phyloP scores from a whole-genome alignment of 2,888 invertebrate genomes.

The Dexiosoma caninum region DNA sequence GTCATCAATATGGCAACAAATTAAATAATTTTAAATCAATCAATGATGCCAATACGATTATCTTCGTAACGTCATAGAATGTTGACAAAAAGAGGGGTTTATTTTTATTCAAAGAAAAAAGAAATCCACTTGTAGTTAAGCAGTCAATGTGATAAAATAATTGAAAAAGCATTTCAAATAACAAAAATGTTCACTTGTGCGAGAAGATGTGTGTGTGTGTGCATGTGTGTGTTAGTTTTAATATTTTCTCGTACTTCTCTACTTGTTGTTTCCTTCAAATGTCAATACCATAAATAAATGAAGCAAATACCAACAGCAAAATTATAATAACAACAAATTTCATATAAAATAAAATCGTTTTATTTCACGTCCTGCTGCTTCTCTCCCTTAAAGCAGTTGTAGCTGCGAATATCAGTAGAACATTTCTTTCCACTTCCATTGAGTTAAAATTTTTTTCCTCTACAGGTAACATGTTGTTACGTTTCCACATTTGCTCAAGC shows the following conservation, averaged over 20 bases:
- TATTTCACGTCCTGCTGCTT: not conserved
- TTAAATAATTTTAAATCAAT: constrained; percentile 58
- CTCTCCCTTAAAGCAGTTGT: not conserved
- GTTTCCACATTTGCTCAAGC: constrained; percentile 28
- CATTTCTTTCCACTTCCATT: constrained; percentile 50
- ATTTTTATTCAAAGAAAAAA: not conserved
- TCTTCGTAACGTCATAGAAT: not conserved
- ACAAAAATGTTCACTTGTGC: constrained; percentile 27
- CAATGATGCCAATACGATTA: constrained; percentile 41
- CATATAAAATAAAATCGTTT: constrained; percentile 20
- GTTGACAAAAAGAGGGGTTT: not conserved
- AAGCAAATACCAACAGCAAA: not conserved
- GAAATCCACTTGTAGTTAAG: not conserved
- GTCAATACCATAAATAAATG: constrained; percentile 61
- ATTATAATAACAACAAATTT: constrained; percentile 36
- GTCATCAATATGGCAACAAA: constrained; percentile 30
- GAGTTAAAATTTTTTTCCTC: constrained; percentile 59
- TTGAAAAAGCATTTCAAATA: constrained; percentile 55
- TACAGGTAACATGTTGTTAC: constrained; percentile 60
- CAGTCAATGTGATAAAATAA: constrained; percentile 51
- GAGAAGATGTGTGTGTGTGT: too few species aligned
- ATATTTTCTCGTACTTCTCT: constrained; percentile 36
- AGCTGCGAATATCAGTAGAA: constrained; percentile 14
- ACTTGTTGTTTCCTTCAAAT: constrained; percentile 9
- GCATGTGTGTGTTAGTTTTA: not conserved